Evolutionary conservation across 2,888 invertebrate genomes (phyloP), one percentile per base, ranked within the genome.

Genomic region (Ennomos quercinarius): DNA sequence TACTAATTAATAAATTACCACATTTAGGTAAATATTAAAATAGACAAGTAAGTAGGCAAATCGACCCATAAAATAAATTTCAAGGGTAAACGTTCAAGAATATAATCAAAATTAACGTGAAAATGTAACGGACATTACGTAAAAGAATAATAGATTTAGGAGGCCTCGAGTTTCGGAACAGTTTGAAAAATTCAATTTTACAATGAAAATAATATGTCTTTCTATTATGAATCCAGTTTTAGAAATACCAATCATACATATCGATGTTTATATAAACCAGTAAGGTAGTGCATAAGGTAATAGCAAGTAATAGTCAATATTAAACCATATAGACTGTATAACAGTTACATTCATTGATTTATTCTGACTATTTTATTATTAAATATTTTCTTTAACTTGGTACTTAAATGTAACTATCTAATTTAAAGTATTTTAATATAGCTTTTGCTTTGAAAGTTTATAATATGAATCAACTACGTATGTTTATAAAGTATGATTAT

Each of bases 161-260:
- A 86, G 84, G 81, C 76, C 76, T 76, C 78, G 69, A 74, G 71
- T 67, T 71, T 72, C 68, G 55, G 70, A 72, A 80, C 77, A 72
- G 74, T 81, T 84, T 75, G 72, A 72, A 80, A 70, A 73, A 68
- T 74, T 76, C 76, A 73, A 80, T 77, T 76, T 79, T 75, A 78
- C 75, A 76, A 71, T 69, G 68, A 73, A 68, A 73, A 73, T 27
- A 71, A 71, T 70, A 72, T 69, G 50, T 76, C 73, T 78, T 77
- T 78, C 69, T 80, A 74, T 6, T 53, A 70, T 73, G 71, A 73
- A 77, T 83, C 81, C 87, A 85, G 84, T 86, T 88, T 83, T 90
- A 90, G 88, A 79, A 82, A 80, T 87, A 89, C 89, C 87, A 84
- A 87, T 79, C 87, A 92, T 91, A 92, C 92, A 92, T 92, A 92